Conservation (phyloP, 1,140 invertebrate species). For the Drosophila ironensis region DNA sequence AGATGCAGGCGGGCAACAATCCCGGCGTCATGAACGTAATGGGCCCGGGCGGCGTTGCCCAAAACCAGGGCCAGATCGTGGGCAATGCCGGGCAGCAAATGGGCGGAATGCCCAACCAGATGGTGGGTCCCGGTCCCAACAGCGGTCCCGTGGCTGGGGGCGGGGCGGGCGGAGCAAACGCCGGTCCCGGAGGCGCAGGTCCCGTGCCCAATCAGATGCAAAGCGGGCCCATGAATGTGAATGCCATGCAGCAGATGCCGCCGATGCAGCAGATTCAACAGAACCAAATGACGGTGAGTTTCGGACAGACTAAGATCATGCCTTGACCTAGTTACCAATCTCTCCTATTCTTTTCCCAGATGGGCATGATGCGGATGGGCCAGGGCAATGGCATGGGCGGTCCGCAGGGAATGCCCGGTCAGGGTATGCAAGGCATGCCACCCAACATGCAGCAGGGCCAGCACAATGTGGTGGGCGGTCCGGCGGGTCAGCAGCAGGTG, state of each 20-base stretch:
- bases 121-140: conserved; percentile 78
- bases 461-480: conserved; percentile 60
- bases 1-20: conserved; percentile 78
- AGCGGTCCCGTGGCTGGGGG: conserved; percentile 62
- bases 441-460: conserved; percentile 67
- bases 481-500: conserved; percentile 63
- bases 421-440: conserved; percentile 71
- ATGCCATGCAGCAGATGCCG: conserved; percentile 59
- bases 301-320: no score
- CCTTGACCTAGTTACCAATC: background rate
- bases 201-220: conserved; percentile 59
- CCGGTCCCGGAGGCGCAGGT: conserved; percentile 28
- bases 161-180: conserved; percentile 19
- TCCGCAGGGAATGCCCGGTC: conserved; percentile 39
- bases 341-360: conserved; percentile 7
- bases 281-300: conserved; percentile 48
- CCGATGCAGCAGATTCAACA: conserved; percentile 61
- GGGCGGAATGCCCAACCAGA: conserved; percentile 80
- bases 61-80: conserved; percentile 81
- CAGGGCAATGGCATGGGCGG: conserved; percentile 56
- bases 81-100: conserved; percentile 83
- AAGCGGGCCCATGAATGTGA: conserved; percentile 54
- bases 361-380: conserved; percentile 75
- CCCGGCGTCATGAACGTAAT: conserved; percentile 79
- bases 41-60: conserved; percentile 62